Evolutionary conservation across 2,797 vertebrate genomes (phyloP).

Genomic region (Amazona finschi): DNA sequence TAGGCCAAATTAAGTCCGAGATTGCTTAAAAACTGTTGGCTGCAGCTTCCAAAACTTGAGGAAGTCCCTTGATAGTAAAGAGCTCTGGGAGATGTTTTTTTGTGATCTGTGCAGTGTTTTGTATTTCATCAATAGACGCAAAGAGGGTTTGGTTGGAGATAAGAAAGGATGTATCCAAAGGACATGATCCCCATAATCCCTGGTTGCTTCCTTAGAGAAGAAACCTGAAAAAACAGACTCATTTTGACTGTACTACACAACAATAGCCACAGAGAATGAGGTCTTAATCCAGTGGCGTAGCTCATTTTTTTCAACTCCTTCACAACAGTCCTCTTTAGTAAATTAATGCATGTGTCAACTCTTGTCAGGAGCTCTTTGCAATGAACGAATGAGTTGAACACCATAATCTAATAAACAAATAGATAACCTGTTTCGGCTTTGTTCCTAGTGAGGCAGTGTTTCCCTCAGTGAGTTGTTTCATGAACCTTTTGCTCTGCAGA

Average conservation of each 20-base stretch:
- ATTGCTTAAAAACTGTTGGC: neutral
- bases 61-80: neutral
- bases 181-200: neutral
- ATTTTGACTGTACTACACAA: neutral
- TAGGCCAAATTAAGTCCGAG: neutral
- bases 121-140: neutral
- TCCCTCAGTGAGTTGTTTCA: conserved; percentile 2
- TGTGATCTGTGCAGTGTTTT: neutral
- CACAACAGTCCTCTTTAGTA: conserved; percentile 53
- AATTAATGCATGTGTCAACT: conserved; percentile 63
- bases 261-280: neutral
- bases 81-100: neutral
- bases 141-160: conserved; percentile 14
- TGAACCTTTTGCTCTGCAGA: conserved; percentile 32
- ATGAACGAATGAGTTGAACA: conserved; percentile 59
- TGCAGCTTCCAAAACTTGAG: neutral
- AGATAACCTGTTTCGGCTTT: conserved; percentile 66
- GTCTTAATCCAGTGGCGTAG: conserved; percentile 38
- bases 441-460: conserved; percentile 39
- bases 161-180: neutral
- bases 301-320: conserved; percentile 50
- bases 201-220: neutral
- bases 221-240: neutral
- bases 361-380: conserved; percentile 62
- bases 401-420: conserved; percentile 73